Base-by-base conservation (phyloP, 2,113 vertebrate genomes). In the Gila orcuttii region DNA sequence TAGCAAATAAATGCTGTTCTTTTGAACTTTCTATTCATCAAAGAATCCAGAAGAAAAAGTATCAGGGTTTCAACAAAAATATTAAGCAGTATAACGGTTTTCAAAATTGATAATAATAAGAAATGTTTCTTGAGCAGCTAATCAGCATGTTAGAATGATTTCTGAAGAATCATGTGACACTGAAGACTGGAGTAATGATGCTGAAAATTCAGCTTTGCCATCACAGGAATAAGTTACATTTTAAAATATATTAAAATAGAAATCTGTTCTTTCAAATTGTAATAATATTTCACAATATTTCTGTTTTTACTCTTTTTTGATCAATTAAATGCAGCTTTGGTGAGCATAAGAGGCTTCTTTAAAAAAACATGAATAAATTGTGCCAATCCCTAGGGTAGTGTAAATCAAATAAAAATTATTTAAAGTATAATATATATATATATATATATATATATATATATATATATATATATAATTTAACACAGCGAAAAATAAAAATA, bases 11-110 rank as follows among this genome's bases (percentile, higher is more conserved):
- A 42, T 73, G 19, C 3, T 42, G 68, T 73, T n/a, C 19, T 73
- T 71, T 71, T 71, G 68, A 39, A 71, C 68, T 39, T 71, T 71
- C 33, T 73, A 73, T 42, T 42, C 4, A 73, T 42, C 21, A 42
- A 71, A 42, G 10, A 42, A 73, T 42, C 36, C 36, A 23, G 68
- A 36, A 23, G 21, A 71, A 42, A 23, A 23, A 36, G 28, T 33
- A 36, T 36, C 66, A 68, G 19, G 55, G 66, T 69, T 39, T 69
- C 19, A 21, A 39, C 33, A 42, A 42, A 42, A 71, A 71, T 21
- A 39, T 39, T 39, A 39, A 23, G 21, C 68, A 71, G 36, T 10
- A 71, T 36, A 71, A 42, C 6, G 23, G 19, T 71, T 42, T 71
- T 42, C 9, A 42, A n/a, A 3, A 25, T 25, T 62, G 4, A 12